Evolutionary conservation across 2,797 vertebrate genomes (phyloP), one percentile per base, ranked within the genome.

Genomic region (Octomys mimax): DNA sequence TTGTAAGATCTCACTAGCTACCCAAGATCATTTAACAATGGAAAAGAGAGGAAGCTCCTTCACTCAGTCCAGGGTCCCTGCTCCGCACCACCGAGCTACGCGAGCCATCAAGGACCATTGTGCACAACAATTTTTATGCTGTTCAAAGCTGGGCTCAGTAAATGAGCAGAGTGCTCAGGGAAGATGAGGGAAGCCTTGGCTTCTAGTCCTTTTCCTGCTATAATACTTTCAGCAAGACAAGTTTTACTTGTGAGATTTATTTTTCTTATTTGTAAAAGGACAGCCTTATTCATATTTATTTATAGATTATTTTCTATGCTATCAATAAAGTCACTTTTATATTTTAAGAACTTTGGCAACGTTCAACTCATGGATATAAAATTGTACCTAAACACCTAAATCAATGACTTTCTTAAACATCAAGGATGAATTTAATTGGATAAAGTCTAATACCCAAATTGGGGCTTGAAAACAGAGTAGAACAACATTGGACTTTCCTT

Each of bases 221-320:
- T 0, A 5, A 70, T 33, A 49, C n/a, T 39, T 90, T 59, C 33
- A 82, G 75, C 42, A 82, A 87, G 46, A 83, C 22, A 39, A 33
- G 10, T 59, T 86, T 84, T 12, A 22, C 6, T 42, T 22, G 2
- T 57, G n/a, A 24, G 13, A 26, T 92, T 85, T 11, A 62, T 33
- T 91, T 82, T 84, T 94, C 70, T 94, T 54, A 91, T 70, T 52
- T 89, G 42, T 77, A 89, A 49, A 87, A 77, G 79, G 62, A 75
- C 2, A 49, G 57, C 21, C 21, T 94, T 71, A 24, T 7, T 94
- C 64, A 91, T 80, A 57, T 49, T 89, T 82, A 80, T 36, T 52
- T 61, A 36, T 0, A 19, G 33, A 22, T 57, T 83, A 28, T n/a
- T 82, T 85, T 62, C 70, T 78, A 42, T 59, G 42, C 26, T 86